These are phyloP conservation scores for Sweltsa coloradensis DNA, from an alignment of 1,140 invertebrate genomes.

Conservation along the genomic window DNA sequence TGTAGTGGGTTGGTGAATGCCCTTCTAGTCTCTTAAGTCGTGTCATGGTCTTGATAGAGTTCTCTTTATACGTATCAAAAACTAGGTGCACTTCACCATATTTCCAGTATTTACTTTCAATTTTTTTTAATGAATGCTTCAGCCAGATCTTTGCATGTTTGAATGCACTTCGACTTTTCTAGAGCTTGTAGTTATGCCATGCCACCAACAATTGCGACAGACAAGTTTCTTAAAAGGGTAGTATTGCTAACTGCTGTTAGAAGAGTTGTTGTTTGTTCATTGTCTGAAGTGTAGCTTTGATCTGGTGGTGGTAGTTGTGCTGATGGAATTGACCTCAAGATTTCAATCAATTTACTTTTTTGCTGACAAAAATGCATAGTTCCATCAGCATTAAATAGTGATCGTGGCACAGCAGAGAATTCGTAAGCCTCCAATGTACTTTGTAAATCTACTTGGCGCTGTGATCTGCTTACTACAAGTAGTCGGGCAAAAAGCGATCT, in stretches of 20 bases:
- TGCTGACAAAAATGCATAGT: not conserved
- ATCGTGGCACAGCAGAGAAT: constrained; percentile 2
- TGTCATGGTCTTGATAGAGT: constrained; percentile 6
- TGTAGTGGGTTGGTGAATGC: not conserved
- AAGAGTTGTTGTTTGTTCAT: no score
- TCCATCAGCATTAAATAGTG: constrained; percentile 5
- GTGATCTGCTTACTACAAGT: not conserved
- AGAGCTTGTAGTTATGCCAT: constrained; percentile 4
- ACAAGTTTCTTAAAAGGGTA: not conserved
- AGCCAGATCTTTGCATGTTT: constrained; percentile 4
- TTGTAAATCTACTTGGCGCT: not conserved
- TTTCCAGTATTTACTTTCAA: constrained; percentile 1
- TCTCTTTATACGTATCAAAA: constrained; percentile 3
- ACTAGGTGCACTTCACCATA: not conserved
- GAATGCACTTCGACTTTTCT: not conserved
- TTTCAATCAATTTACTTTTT: constrained; percentile 5
- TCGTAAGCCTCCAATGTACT: not conserved
- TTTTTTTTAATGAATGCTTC: constrained; percentile 1
- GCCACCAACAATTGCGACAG: constrained; percentile 1
- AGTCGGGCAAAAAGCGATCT: not conserved
- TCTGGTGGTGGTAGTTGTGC: no score
- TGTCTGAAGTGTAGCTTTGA: no score
- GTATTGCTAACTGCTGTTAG: constrained; percentile 1
- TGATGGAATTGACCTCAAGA: not conserved
- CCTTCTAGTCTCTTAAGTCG: not conserved